Percentiles rank a stretch among this genome's conserved stretches.
Conservation (phyloP, 1,140 invertebrate genomes). For the Homalodisca vitripennis region DNA sequence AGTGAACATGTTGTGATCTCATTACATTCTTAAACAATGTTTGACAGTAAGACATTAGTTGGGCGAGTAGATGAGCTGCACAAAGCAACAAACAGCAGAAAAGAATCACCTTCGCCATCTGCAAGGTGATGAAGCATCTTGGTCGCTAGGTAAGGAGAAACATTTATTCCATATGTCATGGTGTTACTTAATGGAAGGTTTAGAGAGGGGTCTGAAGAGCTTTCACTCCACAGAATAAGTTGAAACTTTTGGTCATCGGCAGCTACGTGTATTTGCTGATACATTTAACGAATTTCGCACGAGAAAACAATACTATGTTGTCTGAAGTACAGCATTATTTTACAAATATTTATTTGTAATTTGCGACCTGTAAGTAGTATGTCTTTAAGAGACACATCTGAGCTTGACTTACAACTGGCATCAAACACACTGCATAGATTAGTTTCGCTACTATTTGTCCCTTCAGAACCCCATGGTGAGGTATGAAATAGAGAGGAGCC, state of each 20-base stretch:
- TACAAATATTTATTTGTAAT: neutral
- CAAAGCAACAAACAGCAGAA: neutral
- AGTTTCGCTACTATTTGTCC: neutral
- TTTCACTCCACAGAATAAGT: neutral
- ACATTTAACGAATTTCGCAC: neutral
- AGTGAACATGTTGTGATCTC: too few relatives aligned
- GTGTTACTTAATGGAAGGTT: too few relatives aligned
- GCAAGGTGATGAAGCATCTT: too few relatives aligned
- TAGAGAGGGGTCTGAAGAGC: too few relatives aligned
- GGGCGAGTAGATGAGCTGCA: too few relatives aligned
- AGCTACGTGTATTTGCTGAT: neutral
- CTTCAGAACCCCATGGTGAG: neutral
- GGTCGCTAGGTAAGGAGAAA: too few relatives aligned
- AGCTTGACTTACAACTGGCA: neutral
- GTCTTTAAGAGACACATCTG: neutral
- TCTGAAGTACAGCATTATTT: neutral
- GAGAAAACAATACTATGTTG: neutral
- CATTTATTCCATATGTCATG: too few relatives aligned
- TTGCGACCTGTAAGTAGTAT: neutral
- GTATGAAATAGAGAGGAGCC: neutral
- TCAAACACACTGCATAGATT: neutral
- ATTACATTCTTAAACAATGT: too few relatives aligned
- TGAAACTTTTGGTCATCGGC: neutral
- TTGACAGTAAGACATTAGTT: too few relatives aligned
- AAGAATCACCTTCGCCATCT: too few relatives aligned